phyloP scores from a whole-genome alignment of 2,888 invertebrate genomes.

The Thecocarcelia acutangulata region DNA sequence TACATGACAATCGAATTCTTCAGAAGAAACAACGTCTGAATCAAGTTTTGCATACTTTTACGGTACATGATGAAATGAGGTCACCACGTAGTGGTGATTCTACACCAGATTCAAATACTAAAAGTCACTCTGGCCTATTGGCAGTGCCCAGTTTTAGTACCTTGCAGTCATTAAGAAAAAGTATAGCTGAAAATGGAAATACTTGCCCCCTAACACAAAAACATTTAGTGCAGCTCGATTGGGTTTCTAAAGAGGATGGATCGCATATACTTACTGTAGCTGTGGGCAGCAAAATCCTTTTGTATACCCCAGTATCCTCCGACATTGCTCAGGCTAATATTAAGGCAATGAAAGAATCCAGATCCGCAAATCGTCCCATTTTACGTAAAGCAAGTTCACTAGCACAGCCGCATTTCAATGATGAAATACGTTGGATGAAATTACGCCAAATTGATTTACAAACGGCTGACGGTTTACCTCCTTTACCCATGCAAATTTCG shows the following conservation, averaged over 20 bases:
- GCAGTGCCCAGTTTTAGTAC: slow-evolving; percentile 96
- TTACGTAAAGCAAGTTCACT: slow-evolving; percentile 94
- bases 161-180: slow-evolving; percentile 91
- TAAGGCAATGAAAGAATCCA: slow-evolving; percentile 94
- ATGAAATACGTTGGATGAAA: slow-evolving; percentile 98
- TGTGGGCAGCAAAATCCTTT: slow-evolving; percentile 94
- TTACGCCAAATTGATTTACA: slow-evolving; percentile 93
- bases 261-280: slow-evolving; percentile 98
- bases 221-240: slow-evolving; percentile 96
- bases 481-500: slow-evolving; percentile 98
- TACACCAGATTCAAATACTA: slow-evolving; percentile 79
- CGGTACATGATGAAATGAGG: slow-evolving; percentile 89
- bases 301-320: slow-evolving; percentile 96
- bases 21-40: slow-evolving; percentile 92
- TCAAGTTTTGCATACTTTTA: slow-evolving; percentile 90
- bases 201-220: slow-evolving; percentile 95
- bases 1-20: slow-evolving; percentile 89
- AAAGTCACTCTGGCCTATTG: slow-evolving; percentile 82
- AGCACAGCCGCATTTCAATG: slow-evolving; percentile 93
- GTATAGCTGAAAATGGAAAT: slow-evolving; percentile 95
- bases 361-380: slow-evolving; percentile 91
- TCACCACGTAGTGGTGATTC: slow-evolving; percentile 83
- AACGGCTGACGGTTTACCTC: slow-evolving; percentile 97
- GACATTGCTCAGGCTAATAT: slow-evolving; percentile 97
- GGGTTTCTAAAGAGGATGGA: slow-evolving; percentile 99